Evolutionary conservation across 1,140 invertebrate species (phyloP).

Genomic region (honey bee (Apis mellifera)): DNA sequence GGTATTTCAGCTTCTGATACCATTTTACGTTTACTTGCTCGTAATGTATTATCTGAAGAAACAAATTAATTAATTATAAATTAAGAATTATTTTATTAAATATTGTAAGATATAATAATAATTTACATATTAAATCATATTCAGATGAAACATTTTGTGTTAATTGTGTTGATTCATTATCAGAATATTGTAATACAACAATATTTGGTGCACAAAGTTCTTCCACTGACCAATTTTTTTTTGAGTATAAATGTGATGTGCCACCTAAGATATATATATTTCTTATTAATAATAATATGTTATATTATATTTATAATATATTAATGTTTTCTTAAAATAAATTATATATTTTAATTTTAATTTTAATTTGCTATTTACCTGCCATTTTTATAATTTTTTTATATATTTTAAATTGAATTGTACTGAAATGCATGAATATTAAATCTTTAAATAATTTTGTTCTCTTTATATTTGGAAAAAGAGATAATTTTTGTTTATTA

Average conservation of each 20-base stretch:
- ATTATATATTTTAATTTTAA: background rate
- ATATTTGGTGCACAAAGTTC: slow-evolving; percentile 25
- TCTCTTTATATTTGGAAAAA: slow-evolving; percentile 17
- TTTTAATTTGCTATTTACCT: slow-evolving; percentile 16
- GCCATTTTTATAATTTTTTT: slow-evolving; percentile 23
- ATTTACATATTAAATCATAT: slow-evolving; percentile 39
- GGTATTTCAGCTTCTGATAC: slow-evolving; percentile 86
- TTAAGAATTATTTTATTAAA: background rate
- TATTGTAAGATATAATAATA: background rate
- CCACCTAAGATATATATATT: slow-evolving; percentile 30
- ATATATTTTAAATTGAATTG: slow-evolving; percentile 12
- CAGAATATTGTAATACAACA: slow-evolving; percentile 29
- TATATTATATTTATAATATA: background rate
- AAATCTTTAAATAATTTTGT: slow-evolving; percentile 27
- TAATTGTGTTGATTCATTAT: background rate
- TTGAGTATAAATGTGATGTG: slow-evolving; percentile 1
- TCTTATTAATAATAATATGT: background rate
- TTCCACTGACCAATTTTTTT: background rate
- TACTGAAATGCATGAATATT: slow-evolving; percentile 38
- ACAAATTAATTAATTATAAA: background rate
- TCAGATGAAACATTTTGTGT: background rate
- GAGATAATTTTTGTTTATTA: background rate
- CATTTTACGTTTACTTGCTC: slow-evolving; percentile 76
- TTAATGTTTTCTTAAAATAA: background rate
- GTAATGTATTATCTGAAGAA: slow-evolving; percentile 14